Evolutionary conservation across 2,888 invertebrate species (phyloP), one percentile per base, ranked within the genome.

Genomic region (Dorcus hopei): DNA sequence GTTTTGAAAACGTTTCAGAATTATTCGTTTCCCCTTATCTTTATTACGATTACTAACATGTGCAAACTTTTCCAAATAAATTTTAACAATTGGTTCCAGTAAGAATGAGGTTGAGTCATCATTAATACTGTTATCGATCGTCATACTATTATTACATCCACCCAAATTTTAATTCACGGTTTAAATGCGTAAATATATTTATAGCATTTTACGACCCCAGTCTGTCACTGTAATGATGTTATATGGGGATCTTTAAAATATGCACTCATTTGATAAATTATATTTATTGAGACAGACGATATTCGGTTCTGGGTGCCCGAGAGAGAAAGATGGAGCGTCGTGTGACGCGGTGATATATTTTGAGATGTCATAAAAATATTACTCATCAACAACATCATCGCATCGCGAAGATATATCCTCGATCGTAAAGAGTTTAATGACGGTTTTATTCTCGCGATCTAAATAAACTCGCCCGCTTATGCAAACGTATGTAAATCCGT

Each of bases 111-210:
- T 14, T 42, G 45, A 9, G 45, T 45, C 45, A 45, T 45, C 45
- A 9, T 16, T 45, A 45, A 16, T 45, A 45, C 6, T 11, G 45
- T 6, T 23, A 45, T 45, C 23, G 14, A 45, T 19, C 9, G 14
- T 45, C 4, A 45, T 19, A 45, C 14, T 19, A 45, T 19, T 11
- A 45, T 9, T 45, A 33, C n/a, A 45, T 38, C 61, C 59, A 57
- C 60, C 55, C 58, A 60, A 64, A 50, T 42, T 56, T 56, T 56
- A 56, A 56, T 56, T 49, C 56, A 43, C 47, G 43, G 51, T 41
- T 51, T 26, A 59, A 58, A 58, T 53, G 55, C 45, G 56, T 59
- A 59, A 19, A 63, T 58, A 61, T 64, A 59, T 62, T 64, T 64
- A 64, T 60, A 61, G 60, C 59, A 59, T 61, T 65, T 63, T 61